Evolutionary conservation across 2,113 vertebrate genomes (phyloP).

Genomic region (Pycnonotus jocosus): DNA sequence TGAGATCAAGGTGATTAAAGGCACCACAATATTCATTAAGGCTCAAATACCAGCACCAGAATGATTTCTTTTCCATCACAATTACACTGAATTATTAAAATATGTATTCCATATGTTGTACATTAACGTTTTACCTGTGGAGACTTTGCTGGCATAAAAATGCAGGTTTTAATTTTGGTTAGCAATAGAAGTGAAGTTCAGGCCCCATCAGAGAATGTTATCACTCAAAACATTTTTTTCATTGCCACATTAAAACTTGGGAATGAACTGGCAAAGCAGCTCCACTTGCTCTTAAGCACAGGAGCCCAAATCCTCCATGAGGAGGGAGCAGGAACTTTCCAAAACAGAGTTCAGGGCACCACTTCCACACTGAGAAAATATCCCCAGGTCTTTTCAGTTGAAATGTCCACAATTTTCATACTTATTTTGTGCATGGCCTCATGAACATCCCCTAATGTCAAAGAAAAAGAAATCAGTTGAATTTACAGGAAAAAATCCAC

Average conservation of each 20-base stretch:
- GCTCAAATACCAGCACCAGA: neutral
- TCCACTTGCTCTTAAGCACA: neutral
- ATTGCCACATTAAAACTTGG: neutral
- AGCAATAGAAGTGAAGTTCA: neutral
- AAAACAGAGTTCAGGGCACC: neutral
- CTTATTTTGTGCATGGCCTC: neutral
- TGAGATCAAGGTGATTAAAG: neutral
- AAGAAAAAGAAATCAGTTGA: neutral
- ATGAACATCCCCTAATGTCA: neutral
- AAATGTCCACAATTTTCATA: neutral
- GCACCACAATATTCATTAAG: neutral
- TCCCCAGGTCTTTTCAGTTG: neutral
- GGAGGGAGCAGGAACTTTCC: neutral
- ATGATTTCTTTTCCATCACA: neutral
- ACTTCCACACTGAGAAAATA: neutral
- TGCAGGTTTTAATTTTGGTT: neutral
- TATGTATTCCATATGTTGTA: too few relatives aligned
- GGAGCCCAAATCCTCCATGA: neutral
- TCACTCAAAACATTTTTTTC: neutral
- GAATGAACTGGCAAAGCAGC: neutral
- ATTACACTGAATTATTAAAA: neutral
- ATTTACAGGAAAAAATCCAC: fast-evolving
- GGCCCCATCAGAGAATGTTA: neutral
- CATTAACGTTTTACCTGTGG: neutral
- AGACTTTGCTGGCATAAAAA: neutral